phyloP scores from a whole-genome alignment of 2,888 invertebrate species.

The Andricus curvator region DNA sequence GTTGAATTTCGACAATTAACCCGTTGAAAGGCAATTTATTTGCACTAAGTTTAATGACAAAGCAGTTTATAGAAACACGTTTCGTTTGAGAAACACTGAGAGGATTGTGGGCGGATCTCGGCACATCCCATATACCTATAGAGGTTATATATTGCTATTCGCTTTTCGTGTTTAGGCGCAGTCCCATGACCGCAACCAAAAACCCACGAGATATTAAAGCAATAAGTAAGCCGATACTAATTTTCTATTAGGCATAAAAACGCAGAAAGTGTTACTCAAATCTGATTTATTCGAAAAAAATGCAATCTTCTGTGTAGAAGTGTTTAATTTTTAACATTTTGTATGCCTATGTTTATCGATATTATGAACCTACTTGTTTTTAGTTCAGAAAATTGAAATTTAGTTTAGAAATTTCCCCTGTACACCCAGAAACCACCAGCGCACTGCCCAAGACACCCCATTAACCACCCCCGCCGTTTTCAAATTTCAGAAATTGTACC shows the following conservation, averaged over 20 bases:
- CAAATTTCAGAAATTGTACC: too few species aligned
- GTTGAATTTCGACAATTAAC: neutral
- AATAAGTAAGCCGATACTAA: slow-evolving; percentile 70
- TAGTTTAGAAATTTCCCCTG: too few species aligned
- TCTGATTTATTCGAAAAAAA: neutral
- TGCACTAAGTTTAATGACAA: neutral
- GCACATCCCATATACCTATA: slow-evolving; percentile 73
- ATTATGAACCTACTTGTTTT: too few species aligned
- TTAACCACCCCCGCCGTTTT: too few species aligned
- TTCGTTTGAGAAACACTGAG: slow-evolving; percentile 72
- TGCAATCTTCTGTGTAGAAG: too few species aligned
- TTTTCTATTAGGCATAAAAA: slow-evolving; percentile 68
- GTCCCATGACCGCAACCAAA: slow-evolving; percentile 63
- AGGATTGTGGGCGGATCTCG: slow-evolving; percentile 73
- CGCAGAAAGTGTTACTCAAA: slow-evolving; percentile 12
- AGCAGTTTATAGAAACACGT: slow-evolving; percentile 18
- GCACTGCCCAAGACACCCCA: too few species aligned
- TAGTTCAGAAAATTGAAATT: too few species aligned
- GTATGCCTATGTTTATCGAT: too few species aligned
- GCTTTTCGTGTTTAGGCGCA: slow-evolving; percentile 75
- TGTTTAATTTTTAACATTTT: too few species aligned
- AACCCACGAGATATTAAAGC: slow-evolving; percentile 54
- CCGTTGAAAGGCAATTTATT: neutral
- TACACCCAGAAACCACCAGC: too few species aligned
- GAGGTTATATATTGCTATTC: slow-evolving; percentile 66